Base-by-base conservation (phyloP, 2,797 vertebrate species). In the Florisuga fusca region DNA sequence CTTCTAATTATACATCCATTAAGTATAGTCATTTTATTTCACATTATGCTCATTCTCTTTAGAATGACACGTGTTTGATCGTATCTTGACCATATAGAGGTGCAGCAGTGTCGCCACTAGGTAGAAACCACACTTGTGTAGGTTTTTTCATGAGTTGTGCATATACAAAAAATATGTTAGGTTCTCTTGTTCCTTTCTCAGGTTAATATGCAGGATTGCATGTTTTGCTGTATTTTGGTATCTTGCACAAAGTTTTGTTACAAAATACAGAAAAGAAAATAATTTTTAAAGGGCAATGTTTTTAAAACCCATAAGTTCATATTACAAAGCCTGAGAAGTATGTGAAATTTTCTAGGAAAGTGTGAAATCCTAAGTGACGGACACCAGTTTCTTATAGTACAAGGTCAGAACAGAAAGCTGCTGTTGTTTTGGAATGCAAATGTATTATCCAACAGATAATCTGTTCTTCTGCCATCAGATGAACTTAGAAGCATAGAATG, bases 1-100 rank as follows among this genome's bases (percentile, higher is more conserved):
- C 51, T 48, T 92, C 46, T 78, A 80, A 92, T 78, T 75, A 41
- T 74, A 34, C n/a, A 50, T 31, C 23, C 33, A 41, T 74, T 73
- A 53, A 7, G 4, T 62, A 7, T 31, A 81, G 33, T 57, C 5
- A 54, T 58, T 94, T 64, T 54, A 17, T 77, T 87, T 75, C 64
- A 78, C 21, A 2, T 71, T 73, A 7, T 64, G 45, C 3, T 55
- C 7, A 33, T 29, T 34, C 4, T 73, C 38, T 73, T 79, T 20
- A 63, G 34, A 75, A 48, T 38, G 54, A 5, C 3, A 14, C 10
- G n/a, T 11, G 4, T 54, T 95, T 83, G 11, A 50, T 92, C 27
- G 3, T 51, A 38, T 27, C 16, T 34, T 29, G 58, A 29, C 36
- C 12, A 14, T 59, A 34, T 74, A 23, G 27, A 31, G 27, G 5